Evolutionary conservation across 1,140 invertebrate species (phyloP), one percentile per base, ranked within the genome.

Genomic region (Branchinecta lynchi): DNA sequence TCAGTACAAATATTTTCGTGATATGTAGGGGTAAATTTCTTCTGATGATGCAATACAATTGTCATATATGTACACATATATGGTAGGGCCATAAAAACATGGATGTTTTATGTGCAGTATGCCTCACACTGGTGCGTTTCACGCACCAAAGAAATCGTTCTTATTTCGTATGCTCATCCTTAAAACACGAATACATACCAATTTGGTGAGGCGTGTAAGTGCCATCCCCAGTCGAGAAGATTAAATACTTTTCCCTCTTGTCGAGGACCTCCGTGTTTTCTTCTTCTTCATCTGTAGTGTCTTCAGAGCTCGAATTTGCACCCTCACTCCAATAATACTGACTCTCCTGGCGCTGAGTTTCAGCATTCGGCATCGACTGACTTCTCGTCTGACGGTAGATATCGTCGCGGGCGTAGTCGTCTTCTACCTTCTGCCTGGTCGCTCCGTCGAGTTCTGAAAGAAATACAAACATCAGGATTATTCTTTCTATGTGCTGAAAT

Each of bases 131-230:
- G 32, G 32, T 32, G 32, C 5, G 32, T 3, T 32, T 32, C 32
- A 32, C 2, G 32, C 32, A 32, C 2, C 32, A 32, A 1, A 32
- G 1, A 1, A 32, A 32, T 32, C 32, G 32, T 32, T 5, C 32
- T 32, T 32, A 32, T 32, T 32, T 5, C 32, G 32, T 32, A 32
- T 32, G 32, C 5, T 32, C 32, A 32, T 32, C 5, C 5, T 32
- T 32, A 32, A 32, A 32, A 1, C 1, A 32, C 1, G 32, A 32
- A 1, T 32, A 32, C 32, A 32, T 32, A 81, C 84, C 89, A 72
- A 93, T 88, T 80, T 92, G 88, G 82, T 93, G 90, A 0, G 90
- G 90, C 3, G 88, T 89, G 74, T 89, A 93, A 0, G 90, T 92
- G 77, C 89, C 86, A 9, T 86, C 87, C 0, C 90, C 90, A 67